A percentile compares a stretch with the other conserved stretches of the same genome.
These are phyloP conservation scores for Lasioglossum zephyrum DNA, from an alignment of 2,888 invertebrate genomes.

Conservation along the genomic window DNA sequence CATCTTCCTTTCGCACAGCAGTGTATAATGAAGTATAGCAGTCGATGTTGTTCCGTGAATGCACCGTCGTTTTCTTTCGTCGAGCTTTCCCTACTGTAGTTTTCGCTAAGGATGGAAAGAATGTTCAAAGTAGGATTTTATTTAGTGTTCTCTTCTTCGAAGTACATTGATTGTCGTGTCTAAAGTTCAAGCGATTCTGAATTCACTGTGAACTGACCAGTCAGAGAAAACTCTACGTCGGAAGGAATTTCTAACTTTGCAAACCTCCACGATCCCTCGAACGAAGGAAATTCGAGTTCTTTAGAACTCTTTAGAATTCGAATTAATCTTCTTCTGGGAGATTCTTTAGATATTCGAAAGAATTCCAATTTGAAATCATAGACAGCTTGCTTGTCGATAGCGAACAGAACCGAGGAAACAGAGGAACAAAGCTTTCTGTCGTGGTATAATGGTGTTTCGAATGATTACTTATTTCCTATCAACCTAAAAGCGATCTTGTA, in stretches of 20 bases:
- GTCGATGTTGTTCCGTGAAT: constrained; percentile 32
- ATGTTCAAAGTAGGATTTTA: background rate
- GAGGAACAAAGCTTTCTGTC: background rate
- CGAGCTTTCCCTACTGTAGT: background rate
- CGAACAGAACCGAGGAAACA: background rate
- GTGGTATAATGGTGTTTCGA: background rate
- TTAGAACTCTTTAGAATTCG: no score
- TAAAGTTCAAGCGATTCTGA: constrained; percentile 21
- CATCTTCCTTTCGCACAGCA: no score
- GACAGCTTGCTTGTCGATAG: no score
- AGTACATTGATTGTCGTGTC: constrained; percentile 59
- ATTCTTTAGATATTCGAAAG: no score
- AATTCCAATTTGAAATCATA: no score
- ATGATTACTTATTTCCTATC: background rate
- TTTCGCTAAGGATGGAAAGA: background rate
- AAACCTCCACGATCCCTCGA: no score
- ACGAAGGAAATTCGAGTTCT: no score
- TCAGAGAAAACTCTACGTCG: background rate
- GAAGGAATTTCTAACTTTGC: background rate
- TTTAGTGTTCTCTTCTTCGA: background rate
- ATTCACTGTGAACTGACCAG: background rate
- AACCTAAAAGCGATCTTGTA: background rate
- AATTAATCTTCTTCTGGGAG: no score
- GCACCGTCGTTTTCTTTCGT: background rate
- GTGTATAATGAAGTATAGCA: constrained; percentile 5